Evolutionary conservation across 2,797 vertebrate species (phyloP).

Genomic region (Halcyon leucocephala): DNA sequence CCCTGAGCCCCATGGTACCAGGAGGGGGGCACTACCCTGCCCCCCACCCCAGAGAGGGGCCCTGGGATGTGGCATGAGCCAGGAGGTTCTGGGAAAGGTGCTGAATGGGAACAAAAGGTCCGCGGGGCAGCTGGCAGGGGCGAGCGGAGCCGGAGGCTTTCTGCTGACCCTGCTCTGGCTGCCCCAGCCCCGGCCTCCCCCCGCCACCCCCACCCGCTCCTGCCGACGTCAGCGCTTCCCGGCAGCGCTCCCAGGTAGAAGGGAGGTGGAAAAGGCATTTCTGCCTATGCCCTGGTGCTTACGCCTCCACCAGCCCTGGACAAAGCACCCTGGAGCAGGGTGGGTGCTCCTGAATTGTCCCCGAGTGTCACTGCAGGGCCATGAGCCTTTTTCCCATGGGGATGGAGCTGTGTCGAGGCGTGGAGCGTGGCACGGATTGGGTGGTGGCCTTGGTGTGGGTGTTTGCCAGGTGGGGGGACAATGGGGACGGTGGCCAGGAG

Average conservation of each 20-base stretch:
- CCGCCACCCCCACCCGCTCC: neutral
- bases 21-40: neutral
- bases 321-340: neutral
- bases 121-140: neutral
- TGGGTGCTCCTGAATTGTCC: neutral
- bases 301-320: neutral
- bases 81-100: conserved; percentile 18
- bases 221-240: conserved; percentile 13
- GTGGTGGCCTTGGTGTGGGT: fast-evolving
- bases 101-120: conserved; percentile 17
- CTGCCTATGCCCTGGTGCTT: neutral
- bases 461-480: fast-evolving
- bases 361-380: fast-evolving
- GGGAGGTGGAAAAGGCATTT: neutral
- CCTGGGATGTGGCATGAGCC: neutral
- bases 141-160: neutral
- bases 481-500: neutral
- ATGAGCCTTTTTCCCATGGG: fast-evolving
- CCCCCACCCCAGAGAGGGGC: neutral
- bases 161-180: conserved; percentile 4
- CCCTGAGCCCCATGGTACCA: fast-evolving
- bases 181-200: neutral
- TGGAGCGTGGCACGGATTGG: fast-evolving
- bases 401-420: neutral
- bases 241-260: neutral